Evolutionary conservation across 2,797 vertebrate genomes (phyloP).

Genomic region (Rhinogobio ventralis): DNA sequence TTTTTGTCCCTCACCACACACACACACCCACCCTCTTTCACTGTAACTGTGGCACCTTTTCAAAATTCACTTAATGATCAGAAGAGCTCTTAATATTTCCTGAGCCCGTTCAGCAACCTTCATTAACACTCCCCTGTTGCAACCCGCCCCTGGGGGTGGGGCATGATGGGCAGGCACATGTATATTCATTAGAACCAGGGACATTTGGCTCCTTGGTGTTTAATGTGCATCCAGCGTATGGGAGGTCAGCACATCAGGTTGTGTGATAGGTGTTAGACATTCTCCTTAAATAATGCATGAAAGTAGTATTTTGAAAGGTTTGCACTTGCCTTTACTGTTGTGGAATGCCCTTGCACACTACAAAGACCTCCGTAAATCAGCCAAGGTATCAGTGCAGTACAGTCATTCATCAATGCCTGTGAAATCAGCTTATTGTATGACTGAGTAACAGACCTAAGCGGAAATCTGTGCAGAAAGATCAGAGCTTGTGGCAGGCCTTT

Average conservation of each 20-base stretch:
- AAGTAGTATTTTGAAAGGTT: slow-evolving; percentile 32
- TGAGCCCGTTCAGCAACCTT: slow-evolving; percentile 59
- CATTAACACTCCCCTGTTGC: slow-evolving; percentile 42
- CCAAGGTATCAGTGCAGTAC: slow-evolving; percentile 8
- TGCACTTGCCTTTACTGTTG: slow-evolving; percentile 27
- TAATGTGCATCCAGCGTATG: slow-evolving; percentile 27
- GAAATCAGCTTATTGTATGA: slow-evolving; percentile 18
- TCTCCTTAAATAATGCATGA: slow-evolving; percentile 39
- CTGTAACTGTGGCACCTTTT: slow-evolving; percentile 49
- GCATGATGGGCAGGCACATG: slow-evolving; percentile 22
- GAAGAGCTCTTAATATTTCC: slow-evolving; percentile 28
- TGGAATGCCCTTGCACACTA: slow-evolving; percentile 19
- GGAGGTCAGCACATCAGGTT: slow-evolving; percentile 31
- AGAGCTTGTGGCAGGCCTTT: not conserved
- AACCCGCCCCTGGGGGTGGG: slow-evolving; percentile 21
- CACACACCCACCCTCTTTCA: not conserved
- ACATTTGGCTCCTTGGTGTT: slow-evolving; percentile 47
- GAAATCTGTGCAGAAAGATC: not conserved
- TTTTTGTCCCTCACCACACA: slow-evolving; percentile 16
- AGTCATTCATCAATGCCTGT: slow-evolving; percentile 18
- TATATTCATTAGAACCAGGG: slow-evolving; percentile 43
- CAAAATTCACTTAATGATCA: slow-evolving; percentile 63
- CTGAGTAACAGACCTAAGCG: not conserved
- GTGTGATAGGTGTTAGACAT: slow-evolving; percentile 34
- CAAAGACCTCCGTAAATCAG: slow-evolving; percentile 28